Base-by-base conservation (phyloP, 2,888 invertebrate species). In the Boloria selene region DNA sequence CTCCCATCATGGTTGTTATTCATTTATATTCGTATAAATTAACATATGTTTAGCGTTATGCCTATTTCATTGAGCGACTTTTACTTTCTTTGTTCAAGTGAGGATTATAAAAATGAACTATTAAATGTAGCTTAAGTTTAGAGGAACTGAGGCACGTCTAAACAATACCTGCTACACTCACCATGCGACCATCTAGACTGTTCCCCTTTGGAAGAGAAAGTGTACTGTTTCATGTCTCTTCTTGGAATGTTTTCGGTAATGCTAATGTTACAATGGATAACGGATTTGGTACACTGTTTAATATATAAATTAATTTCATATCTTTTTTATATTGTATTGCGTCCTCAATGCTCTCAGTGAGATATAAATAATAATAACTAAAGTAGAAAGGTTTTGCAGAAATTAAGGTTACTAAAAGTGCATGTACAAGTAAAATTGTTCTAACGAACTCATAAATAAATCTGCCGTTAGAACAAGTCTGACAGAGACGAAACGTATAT, bases 231-330 rank as follows among this genome's bases (percentile, higher is more conserved):
- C 81, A 82, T 76, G 79, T 73, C 78, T 80, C 82, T 90, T 91
- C 91, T 89, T 76, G 81, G 90, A 89, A 90, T 80, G 83, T 85
- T 87, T 85, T 89, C 85, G 75, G 81, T 79, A 77, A 74, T 85
- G 80, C 83, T 84, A 89, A 88, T 89, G 85, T 83, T 82, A 90
- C 88, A 90, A 89, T 90, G 86, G 80, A 78, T 87, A 87, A 86
- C 85, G 87, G 87, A 81, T 79, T 79, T 76, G 71, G 77, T 76
- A 75, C 74, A 79, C 74, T 77, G 82, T 80, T 82, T 45, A 45
- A 56, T 81, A 79, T 83, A 83, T n/a, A n/a, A n/a, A n/a, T 84
- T 83, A 75, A 84, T 86, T 85, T 87, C 79, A 79, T 80, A 74
- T 76, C 76, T 73, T 73, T 77, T 69, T 74, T 65, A 65, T 70